phyloP scores from a whole-genome alignment of 2,888 invertebrate genomes.

The Ametastegia equiseti region DNA sequence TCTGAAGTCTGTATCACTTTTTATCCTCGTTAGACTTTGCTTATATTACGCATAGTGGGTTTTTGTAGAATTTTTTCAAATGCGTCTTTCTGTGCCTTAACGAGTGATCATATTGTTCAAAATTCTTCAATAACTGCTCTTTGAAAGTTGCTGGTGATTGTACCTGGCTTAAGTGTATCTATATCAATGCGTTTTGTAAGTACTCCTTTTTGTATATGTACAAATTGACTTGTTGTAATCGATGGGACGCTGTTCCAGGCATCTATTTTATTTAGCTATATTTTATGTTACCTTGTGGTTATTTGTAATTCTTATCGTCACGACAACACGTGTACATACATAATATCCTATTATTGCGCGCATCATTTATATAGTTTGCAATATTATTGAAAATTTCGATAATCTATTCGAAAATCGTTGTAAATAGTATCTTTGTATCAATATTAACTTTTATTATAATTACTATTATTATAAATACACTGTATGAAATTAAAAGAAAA shows the following conservation, averaged over 20 bases:
- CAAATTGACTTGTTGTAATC: constrained; percentile 31
- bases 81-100: background rate
- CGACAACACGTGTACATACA: constrained; percentile 62
- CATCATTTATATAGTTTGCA: constrained; percentile 58
- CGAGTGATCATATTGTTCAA: background rate
- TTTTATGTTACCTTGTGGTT: constrained; percentile 56
- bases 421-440: constrained; percentile 59
- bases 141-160: constrained; percentile 1
- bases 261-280: constrained; percentile 55
- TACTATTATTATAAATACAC: constrained; percentile 48
- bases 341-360: constrained; percentile 57
- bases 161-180: constrained; percentile 2
- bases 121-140: background rate
- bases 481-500: constrained; percentile 28
- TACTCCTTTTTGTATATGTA: background rate
- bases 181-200: constrained; percentile 35
- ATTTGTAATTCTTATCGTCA: constrained; percentile 51
- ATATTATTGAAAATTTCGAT: constrained; percentile 56
- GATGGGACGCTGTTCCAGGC: background rate
- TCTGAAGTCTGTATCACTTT: background rate
- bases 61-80: background rate
- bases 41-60: background rate
- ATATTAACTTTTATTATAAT: constrained; percentile 53
- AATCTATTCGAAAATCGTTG: constrained; percentile 54
- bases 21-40: background rate